Evolutionary conservation across 2,888 invertebrate genomes (phyloP).

Genomic region (Eupithecia dodoneata): DNA sequence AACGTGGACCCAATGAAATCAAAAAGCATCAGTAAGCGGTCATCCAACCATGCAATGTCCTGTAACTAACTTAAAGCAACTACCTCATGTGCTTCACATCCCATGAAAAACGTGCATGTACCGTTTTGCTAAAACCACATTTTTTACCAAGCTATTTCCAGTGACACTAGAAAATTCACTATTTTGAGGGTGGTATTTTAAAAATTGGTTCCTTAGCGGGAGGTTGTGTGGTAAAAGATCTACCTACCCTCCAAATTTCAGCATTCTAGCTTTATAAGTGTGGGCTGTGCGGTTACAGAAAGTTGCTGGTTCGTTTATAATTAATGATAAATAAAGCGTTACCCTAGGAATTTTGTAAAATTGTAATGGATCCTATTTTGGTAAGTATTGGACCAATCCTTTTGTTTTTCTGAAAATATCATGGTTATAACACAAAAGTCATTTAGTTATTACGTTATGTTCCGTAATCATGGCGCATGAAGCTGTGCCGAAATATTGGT

Average conservation of each 20-base stretch:
- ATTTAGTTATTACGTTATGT: no score
- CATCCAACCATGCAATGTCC: neutral
- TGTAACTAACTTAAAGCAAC: neutral
- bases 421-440: no score
- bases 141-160: no score
- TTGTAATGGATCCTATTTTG: no score
- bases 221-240: neutral
- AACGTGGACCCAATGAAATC: neutral
- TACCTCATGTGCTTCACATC: no score
- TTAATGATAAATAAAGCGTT: no score
- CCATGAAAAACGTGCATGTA: neutral
- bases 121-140: neutral
- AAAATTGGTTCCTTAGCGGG: neutral
- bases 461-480: no score
- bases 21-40: neutral
- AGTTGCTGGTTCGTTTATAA: neutral
- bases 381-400: no score
- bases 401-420: no score
- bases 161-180: no score
- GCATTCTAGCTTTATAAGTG: neutral
- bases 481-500: no score
- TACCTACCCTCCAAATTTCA: neutral
- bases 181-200: neutral
- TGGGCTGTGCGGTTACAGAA: neutral
- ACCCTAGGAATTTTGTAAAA: no score